Base-by-base conservation (phyloP, 2,113 vertebrate genomes). In the Ranitomeya imitator region DNA sequence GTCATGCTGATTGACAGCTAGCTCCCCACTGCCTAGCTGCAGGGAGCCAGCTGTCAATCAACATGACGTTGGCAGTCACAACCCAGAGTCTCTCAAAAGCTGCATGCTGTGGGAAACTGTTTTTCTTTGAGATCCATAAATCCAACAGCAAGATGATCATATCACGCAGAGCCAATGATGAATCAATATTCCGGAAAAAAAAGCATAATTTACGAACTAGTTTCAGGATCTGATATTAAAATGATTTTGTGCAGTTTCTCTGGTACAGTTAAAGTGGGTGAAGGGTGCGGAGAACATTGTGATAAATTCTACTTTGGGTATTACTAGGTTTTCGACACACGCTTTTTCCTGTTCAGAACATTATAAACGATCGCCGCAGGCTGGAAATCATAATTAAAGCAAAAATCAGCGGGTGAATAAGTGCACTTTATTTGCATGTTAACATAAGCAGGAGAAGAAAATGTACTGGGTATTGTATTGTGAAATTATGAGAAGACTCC, bases 371-470 rank as follows among this genome's bases (percentile, higher is more conserved):
- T 76, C 73, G 18, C 73, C 37, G 45, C 45, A 21, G 73, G 73
- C 18, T 76, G 45, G 18, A 76, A 76, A 76, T 76, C 37, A 76
- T 55, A 79, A 79, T 79, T 55, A 79, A 79, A 79, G 57, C 51
- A 79, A 79, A 79, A 79, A 79, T 14, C 55, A 18, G 23, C 79
- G 9, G 79, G 79, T 10, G 79, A 60, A 61, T 59, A 37, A 37
- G 16, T 59, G 78, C 78, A 80, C 23, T 81, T 60, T 81, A 81
- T 81, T 60, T 81, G 57, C 57, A 81, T 81, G 23, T 81, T 60
- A 60, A 60, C 61, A 37, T 31, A 81, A 60, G 79, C 79, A 31
- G 77, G 77, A 65, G 80, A 83, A 83, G 59, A 83, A 83, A 83
- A 63, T 45, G 80, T 83, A 61, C 59, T 2, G 18, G 31, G 59